A percentile compares a stretch with the other conserved stretches of the same genome.
These are phyloP conservation scores for Apostichopus japonicus DNA, from an alignment of 35 echinoderm and acorn worm genomes.

Conservation along the genomic window DNA sequence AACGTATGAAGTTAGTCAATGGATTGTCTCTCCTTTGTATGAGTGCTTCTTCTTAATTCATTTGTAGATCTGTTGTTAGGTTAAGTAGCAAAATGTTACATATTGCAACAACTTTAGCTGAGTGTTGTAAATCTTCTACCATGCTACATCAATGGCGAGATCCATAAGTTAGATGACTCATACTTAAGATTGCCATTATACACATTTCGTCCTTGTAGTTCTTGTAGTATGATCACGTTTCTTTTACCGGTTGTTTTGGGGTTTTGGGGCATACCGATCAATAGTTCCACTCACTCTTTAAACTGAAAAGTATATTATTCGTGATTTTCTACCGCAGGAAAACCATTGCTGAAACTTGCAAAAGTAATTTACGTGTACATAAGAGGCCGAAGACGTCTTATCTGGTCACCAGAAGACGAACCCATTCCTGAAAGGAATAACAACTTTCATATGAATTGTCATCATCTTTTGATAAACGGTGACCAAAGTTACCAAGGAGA, in stretches of 20 bases:
- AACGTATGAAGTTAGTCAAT: background rate
- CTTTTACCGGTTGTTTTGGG: background rate
- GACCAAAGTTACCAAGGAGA: background rate
- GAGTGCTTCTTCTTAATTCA: background rate
- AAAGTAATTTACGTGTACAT: background rate
- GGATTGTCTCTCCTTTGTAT: background rate
- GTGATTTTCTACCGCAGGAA: background rate
- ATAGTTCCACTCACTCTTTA: background rate
- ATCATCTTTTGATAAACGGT: background rate
- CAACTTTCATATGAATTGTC: background rate
- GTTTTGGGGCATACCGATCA: background rate
- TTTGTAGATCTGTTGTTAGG: background rate
- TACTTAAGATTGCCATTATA: background rate
- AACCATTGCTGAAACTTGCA: background rate
- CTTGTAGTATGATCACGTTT: no score
- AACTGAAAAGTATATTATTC: background rate
- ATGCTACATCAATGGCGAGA: no score
- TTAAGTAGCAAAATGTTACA: background rate
- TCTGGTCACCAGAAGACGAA: background rate
- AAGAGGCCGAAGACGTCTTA: background rate
- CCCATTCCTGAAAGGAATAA: background rate
- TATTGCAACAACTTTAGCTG: no score
- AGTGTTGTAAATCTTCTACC: no score
- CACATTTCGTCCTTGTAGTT: background rate
- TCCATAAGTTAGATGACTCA: no score